Base-by-base conservation (phyloP, 1,140 invertebrate species). In the Bombus superbus region DNA sequence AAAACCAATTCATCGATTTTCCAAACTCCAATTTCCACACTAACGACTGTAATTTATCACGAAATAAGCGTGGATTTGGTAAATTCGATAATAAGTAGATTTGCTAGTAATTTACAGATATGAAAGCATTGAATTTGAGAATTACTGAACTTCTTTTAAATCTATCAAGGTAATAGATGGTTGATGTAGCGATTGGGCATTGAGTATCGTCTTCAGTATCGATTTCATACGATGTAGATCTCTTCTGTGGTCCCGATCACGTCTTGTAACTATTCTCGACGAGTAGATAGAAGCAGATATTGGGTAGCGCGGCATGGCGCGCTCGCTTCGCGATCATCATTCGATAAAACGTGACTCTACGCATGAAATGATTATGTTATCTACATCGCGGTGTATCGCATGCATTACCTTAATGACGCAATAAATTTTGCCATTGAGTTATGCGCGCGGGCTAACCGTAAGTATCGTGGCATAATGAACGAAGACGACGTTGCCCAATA, bases 401-500 rank as follows among this genome's bases (percentile, higher is more conserved):
- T 85, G 76, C 77, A 72, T 85, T 85, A 72, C 77, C 83, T 80
- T 85, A 85, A 85, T 72, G 83, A 79, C 42, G 83, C 83, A 72
- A 85, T 85, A 85, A 85, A 85, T 85, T 85, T 57, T 80, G 42
- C 77, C 83, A 85, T 85, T 80, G 83, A 85, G 53, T 85, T 72
- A 80, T 85, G 64, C 68, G 40, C 28, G 42, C 28, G 25, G 8
- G 15, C 35, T 40, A 57, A 35, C 40, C 10, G 77, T 44, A 40
- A 40, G 76, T 47, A 64, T 47, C 77, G 53, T 22, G 66, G 83
- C 68, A 62, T 80, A 85, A 85, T 80, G 77, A 85, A 80, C 83
- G 83, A 79, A 85, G 83, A 80, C 78, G 76, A 85, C 77, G 83
- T 80, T 47, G 15, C 15, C 53, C 83, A 32, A 85, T 85, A 85